phyloP scores from a whole-genome alignment of 2,888 invertebrate genomes.

The Eupithecia centaureata region DNA sequence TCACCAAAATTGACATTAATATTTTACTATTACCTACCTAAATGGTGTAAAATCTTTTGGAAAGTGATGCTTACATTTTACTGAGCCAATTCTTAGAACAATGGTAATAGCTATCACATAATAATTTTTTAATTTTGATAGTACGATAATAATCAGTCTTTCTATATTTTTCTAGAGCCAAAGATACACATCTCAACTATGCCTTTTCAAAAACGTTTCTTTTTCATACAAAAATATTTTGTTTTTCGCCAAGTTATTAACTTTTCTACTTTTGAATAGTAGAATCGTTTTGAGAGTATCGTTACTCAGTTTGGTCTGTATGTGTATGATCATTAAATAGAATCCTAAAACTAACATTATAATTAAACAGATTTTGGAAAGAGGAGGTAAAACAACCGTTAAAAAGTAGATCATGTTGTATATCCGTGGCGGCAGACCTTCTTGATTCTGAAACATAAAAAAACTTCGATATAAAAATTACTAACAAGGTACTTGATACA shows the following conservation, averaged over 20 bases:
- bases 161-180: constrained; percentile 31
- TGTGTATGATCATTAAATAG: constrained; percentile 62
- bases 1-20: not conserved
- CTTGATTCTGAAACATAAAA: constrained; percentile 81
- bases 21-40: not conserved
- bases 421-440: constrained; percentile 81
- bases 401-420: constrained; percentile 75
- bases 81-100: constrained; percentile 16
- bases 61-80: constrained; percentile 12
- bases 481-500: too few species aligned
- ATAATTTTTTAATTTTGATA: constrained; percentile 18
- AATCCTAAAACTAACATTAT: constrained; percentile 58
- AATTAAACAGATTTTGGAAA: constrained; percentile 63
- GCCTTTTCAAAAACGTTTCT: constrained; percentile 62
- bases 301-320: constrained; percentile 56
- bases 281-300: constrained; percentile 60
- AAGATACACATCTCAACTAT: constrained; percentile 42
- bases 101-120: constrained; percentile 14
- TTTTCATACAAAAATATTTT: constrained; percentile 68
- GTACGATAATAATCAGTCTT: constrained; percentile 46
- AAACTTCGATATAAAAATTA: not conserved
- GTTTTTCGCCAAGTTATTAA: constrained; percentile 60
- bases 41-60: not conserved
- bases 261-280: constrained; percentile 64
- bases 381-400: constrained; percentile 77